These are phyloP conservation scores for Poecilus cupreus DNA, from an alignment of 2,888 invertebrate genomes.

Conservation along the genomic window DNA sequence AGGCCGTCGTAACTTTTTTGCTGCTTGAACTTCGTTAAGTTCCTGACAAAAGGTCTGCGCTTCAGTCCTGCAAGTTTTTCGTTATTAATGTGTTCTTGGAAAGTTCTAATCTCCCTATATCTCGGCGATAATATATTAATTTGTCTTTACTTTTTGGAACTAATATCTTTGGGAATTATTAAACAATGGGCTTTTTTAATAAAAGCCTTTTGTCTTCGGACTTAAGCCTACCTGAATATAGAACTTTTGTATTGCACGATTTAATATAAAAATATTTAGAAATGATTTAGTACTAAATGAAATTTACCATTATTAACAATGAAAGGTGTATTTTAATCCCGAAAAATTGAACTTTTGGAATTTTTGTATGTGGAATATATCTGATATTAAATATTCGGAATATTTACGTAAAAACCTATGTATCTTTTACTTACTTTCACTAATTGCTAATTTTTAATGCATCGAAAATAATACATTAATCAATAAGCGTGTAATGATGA, in stretches of 20 bases:
- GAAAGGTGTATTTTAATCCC: no score
- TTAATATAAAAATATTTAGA: neutral
- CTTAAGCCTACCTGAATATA: neutral
- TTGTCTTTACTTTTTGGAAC: constrained; percentile 28
- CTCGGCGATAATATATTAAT: constrained; percentile 47
- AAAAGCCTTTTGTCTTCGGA: neutral
- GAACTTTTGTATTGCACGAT: neutral
- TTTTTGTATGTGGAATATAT: no score
- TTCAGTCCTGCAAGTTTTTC: constrained; percentile 19
- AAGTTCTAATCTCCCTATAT: constrained; percentile 41
- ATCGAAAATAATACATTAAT: no score
- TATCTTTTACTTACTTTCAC: no score
- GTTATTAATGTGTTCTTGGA: constrained; percentile 44
- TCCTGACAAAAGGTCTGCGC: constrained; percentile 13
- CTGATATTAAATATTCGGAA: no score
- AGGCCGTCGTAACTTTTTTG: constrained; percentile 40
- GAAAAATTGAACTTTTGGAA: no score
- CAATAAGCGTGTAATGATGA: no score
- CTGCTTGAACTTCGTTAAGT: neutral
- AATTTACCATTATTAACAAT: neutral
- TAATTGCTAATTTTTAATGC: no score
- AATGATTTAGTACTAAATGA: neutral
- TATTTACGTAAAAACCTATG: no score
- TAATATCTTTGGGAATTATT: constrained; percentile 45
- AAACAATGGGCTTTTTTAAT: constrained; percentile 18